phyloP scores from a whole-genome alignment of 1,140 invertebrate genomes.

The Oreohelix idahoensis region DNA sequence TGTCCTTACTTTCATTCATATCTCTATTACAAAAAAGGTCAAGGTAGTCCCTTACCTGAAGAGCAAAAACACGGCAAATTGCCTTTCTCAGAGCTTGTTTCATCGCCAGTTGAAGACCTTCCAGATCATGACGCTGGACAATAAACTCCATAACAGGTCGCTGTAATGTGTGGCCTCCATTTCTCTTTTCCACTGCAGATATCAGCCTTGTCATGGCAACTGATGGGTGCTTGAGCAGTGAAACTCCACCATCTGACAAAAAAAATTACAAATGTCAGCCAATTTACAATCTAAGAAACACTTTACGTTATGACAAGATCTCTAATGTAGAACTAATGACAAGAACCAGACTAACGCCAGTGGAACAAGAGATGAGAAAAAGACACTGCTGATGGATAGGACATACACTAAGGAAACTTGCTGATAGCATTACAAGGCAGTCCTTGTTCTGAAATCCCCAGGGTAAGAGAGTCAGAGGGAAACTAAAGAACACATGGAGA shows the following conservation, averaged over 20 bases:
- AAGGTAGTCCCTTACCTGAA: slow-evolving; percentile 82
- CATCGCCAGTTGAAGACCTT: slow-evolving; percentile 86
- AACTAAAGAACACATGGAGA: too few species aligned
- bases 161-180: slow-evolving; percentile 65
- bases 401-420: too few species aligned
- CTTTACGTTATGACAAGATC: too few species aligned
- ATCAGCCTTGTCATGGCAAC: slow-evolving; percentile 78
- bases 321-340: too few species aligned
- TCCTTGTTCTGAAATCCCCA: too few species aligned
- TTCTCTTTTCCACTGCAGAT: slow-evolving; percentile 58
- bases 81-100: slow-evolving; percentile 86
- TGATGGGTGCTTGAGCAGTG: slow-evolving; percentile 87
- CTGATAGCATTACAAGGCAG: too few species aligned
- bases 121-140: slow-evolving; percentile 87
- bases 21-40: too few species aligned
- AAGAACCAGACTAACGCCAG: too few species aligned
- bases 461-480: too few species aligned
- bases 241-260: slow-evolving; percentile 79
- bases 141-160: slow-evolving; percentile 85
- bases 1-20: too few species aligned
- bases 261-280: background rate
- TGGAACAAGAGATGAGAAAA: too few species aligned
- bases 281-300: background rate
- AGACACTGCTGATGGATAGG: too few species aligned
- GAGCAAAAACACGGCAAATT: slow-evolving; percentile 88